Percentiles rank a stretch among this genome's conserved stretches.
phyloP scores from a whole-genome alignment of 2,888 invertebrate genomes.

The Brachyptera putata region DNA sequence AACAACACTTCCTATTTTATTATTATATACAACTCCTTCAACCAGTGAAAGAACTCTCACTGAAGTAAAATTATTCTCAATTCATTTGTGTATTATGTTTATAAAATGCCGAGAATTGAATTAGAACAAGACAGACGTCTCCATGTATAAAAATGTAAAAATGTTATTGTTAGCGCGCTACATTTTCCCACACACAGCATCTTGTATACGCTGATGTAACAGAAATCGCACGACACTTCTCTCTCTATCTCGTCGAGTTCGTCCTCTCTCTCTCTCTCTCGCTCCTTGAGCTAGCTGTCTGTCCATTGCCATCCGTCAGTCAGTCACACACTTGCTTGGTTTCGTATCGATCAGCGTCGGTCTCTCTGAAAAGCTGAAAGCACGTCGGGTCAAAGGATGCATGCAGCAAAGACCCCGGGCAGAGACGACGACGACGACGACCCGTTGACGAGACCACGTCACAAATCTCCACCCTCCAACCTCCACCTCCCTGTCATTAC shows the following conservation, averaged over 20 bases:
- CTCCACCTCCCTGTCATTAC: background rate
- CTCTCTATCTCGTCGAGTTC: background rate
- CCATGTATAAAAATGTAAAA: too few relatives aligned
- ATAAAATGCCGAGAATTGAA: too few relatives aligned
- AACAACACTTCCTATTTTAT: too few relatives aligned
- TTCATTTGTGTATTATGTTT: too few relatives aligned
- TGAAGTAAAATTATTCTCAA: too few relatives aligned
- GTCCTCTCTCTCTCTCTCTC: background rate
- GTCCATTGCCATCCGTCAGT: slow-evolving; percentile 21
- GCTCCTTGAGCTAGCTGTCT: slow-evolving; percentile 21
- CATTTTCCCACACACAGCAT: too few relatives aligned
- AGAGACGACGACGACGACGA: background rate
- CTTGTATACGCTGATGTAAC: too few relatives aligned
- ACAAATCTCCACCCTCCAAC: slow-evolving; percentile 5
- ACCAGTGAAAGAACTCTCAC: too few relatives aligned
- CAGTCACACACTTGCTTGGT: slow-evolving; percentile 23
- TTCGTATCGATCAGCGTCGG: slow-evolving; percentile 31
- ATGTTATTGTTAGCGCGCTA: too few relatives aligned
- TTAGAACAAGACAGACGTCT: too few relatives aligned
- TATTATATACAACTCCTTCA: too few relatives aligned
- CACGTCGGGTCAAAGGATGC: background rate
- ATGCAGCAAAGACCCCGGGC: background rate
- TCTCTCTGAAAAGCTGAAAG: background rate
- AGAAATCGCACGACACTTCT: too few relatives aligned
- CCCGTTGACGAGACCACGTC: background rate